phyloP scores from a whole-genome alignment of 2,888 invertebrate genomes.

The Chironomus riparius region DNA sequence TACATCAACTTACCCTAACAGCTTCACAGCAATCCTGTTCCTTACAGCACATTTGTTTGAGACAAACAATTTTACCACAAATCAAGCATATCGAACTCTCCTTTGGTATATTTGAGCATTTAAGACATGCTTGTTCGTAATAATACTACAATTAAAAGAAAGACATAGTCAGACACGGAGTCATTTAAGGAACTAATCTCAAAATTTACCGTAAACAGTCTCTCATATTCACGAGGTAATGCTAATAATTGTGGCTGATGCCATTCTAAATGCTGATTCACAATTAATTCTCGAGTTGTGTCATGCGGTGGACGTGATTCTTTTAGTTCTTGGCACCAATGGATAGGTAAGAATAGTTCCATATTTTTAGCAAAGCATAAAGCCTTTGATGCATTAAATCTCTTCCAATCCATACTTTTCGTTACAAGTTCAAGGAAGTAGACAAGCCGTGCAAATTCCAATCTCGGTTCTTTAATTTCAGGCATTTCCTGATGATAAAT shows the following conservation, averaged over 20 bases:
- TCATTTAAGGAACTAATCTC: background rate
- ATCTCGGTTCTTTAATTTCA: slow-evolving; percentile 51
- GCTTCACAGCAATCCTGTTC: slow-evolving; percentile 78
- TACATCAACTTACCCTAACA: slow-evolving; percentile 54
- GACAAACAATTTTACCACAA: slow-evolving; percentile 87
- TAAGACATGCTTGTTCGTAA: slow-evolving; percentile 78
- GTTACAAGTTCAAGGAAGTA: slow-evolving; percentile 69
- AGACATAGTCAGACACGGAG: background rate
- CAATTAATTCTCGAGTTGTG: slow-evolving; percentile 52
- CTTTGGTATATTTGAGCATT: slow-evolving; percentile 82
- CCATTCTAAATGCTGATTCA: slow-evolving; percentile 70
- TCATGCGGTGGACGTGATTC: slow-evolving; percentile 41
- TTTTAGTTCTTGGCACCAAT: slow-evolving; percentile 63
- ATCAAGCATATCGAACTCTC: slow-evolving; percentile 87
- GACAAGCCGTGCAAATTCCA: slow-evolving; percentile 69
- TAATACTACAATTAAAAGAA: slow-evolving; percentile 57
- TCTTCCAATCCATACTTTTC: slow-evolving; percentile 54
- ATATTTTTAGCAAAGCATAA: slow-evolving; percentile 50
- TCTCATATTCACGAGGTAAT: slow-evolving; percentile 85
- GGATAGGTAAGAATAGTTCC: slow-evolving; percentile 47
- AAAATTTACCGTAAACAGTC: slow-evolving; percentile 64
- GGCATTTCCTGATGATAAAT: slow-evolving; percentile 70
- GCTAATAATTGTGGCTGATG: slow-evolving; percentile 71
- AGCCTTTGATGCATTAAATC: slow-evolving; percentile 55
- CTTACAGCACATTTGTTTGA: slow-evolving; percentile 81